These are phyloP conservation scores for Perca flavescens DNA, from an alignment of 2,113 vertebrate species.

Conservation along the genomic window DNA sequence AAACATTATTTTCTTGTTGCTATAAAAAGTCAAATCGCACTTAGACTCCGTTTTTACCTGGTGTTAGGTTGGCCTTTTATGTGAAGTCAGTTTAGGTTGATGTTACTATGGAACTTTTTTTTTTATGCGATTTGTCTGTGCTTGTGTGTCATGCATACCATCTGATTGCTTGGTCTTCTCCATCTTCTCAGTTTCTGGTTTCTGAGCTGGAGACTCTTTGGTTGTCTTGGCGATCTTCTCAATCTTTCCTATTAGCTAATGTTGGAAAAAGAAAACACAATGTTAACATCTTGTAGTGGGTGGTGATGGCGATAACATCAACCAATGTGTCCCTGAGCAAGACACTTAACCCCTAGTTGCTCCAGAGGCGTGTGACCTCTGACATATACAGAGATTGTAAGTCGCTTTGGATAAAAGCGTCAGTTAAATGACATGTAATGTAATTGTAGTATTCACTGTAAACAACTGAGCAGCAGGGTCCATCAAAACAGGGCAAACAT, in stretches of 20 bases:
- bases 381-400: no score
- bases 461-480: not conserved
- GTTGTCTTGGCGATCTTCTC: constrained; percentile 84
- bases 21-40: no score
- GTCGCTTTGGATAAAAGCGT: no score
- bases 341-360: no score
- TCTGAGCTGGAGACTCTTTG: constrained; percentile 90
- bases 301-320: no score
- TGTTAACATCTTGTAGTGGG: not conserved
- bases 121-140: not conserved
- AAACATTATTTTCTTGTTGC: no score
- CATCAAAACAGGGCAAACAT: not conserved
- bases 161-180: constrained; percentile 87
- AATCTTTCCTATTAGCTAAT: constrained; percentile 85
- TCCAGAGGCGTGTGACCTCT: no score
- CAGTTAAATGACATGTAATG: no score
- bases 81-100: not conserved
- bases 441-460: not conserved
- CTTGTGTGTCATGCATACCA: constrained; percentile 81
- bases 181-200: constrained; percentile 86
- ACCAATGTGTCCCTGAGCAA: no score
- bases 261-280: not conserved
- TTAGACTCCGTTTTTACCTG: no score
- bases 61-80: no score
- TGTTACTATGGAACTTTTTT: not conserved